Conservation (phyloP, 2,113 vertebrate species). For the Myiozetetes cayanensis region DNA sequence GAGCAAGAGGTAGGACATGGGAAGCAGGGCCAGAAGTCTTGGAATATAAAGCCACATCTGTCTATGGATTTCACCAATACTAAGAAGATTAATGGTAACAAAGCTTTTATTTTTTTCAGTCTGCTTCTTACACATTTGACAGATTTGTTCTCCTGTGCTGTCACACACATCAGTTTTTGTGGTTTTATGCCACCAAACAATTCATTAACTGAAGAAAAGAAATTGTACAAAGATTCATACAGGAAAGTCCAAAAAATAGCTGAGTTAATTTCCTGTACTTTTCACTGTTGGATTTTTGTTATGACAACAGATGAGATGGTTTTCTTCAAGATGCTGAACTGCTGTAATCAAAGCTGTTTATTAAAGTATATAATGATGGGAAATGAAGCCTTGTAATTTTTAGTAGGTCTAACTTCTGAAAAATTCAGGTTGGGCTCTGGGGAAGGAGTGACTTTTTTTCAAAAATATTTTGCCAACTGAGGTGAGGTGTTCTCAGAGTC, state of each 20-base stretch:
- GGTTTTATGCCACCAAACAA: not conserved
- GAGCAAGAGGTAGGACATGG: not conserved
- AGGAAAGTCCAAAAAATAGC: not conserved
- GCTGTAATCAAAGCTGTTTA: not conserved
- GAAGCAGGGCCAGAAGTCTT: not conserved
- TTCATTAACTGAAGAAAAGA: not conserved
- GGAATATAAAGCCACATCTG: not conserved
- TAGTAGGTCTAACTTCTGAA: not conserved
- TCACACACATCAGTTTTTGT: not conserved
- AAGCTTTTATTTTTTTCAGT: not conserved
- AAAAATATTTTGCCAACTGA: not conserved
- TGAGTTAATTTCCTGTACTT: not conserved
- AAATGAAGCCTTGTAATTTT: not conserved
- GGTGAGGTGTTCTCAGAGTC: not conserved
- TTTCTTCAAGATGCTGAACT: not conserved
- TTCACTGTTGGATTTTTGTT: not conserved
- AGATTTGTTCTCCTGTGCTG: not conserved
- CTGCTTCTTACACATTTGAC: not conserved
- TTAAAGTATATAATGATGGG: not conserved
- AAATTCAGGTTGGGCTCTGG: fast-evolving
- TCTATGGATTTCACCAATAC: not conserved
- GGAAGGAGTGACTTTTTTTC: not conserved
- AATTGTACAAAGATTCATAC: not conserved
- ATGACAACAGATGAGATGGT: not conserved
- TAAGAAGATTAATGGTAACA: not conserved